These are phyloP conservation scores for Drosophila nigrodunni DNA, from an alignment of 1,140 invertebrate genomes.

Conservation along the genomic window DNA sequence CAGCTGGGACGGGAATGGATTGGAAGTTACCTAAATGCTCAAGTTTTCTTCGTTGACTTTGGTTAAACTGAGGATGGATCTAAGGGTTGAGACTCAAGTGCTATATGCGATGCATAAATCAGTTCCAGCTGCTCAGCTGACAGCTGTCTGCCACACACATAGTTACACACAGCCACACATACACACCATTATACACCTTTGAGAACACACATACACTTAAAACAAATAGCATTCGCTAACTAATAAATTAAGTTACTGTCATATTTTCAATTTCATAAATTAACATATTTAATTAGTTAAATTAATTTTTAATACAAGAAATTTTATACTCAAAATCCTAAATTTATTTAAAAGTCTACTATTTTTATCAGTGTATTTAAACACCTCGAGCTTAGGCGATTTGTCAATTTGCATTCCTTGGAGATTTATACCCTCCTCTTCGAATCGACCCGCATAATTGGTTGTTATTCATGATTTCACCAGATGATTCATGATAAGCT, in stretches of 20 bases:
- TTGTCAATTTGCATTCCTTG: conserved; percentile 44
- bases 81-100: conserved; percentile 19
- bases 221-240: too few species aligned
- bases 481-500: conserved; percentile 57
- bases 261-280: too few species aligned
- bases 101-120: conserved; percentile 68
- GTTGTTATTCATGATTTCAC: conserved; percentile 73
- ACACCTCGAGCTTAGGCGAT: conserved; percentile 12
- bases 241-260: too few species aligned
- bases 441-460: conserved; percentile 68
- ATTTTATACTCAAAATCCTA: too few species aligned
- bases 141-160: conserved; percentile 52
- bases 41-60: conserved; percentile 15
- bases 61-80: conserved; percentile 24
- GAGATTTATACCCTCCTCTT: conserved; percentile 9
- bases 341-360: too few species aligned
- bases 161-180: conserved; percentile 14
- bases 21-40: neutral
- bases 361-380: neutral
- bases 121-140: conserved; percentile 61
- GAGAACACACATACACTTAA: neutral
- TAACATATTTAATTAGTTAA: too few species aligned
- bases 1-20: too few species aligned
- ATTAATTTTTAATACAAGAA: too few species aligned
- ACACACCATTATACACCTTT: neutral